Conservation (phyloP, 2,797 vertebrate species). For the Esox lucius region DNA sequence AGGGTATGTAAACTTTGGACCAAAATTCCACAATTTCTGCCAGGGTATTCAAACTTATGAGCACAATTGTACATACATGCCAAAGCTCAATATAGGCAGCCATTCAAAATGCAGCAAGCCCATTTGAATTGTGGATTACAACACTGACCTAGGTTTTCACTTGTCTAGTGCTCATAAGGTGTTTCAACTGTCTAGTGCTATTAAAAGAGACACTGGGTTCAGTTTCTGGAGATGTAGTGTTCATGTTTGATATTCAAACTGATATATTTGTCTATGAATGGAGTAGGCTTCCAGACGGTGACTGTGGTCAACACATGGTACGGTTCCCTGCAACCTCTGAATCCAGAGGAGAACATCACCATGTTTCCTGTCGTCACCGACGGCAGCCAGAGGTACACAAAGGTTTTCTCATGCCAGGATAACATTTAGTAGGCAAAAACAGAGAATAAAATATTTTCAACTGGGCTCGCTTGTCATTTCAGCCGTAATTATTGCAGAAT, state of each 20-base stretch:
- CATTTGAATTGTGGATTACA: too few species aligned
- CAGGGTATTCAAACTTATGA: too few species aligned
- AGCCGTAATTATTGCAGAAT: neutral
- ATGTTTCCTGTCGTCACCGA: constrained; percentile 62
- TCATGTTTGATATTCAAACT: neutral
- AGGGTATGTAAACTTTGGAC: too few species aligned
- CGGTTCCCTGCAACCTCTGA: constrained; percentile 72
- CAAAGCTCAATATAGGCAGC: too few species aligned
- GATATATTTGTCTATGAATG: neutral
- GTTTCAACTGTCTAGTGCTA: neutral
- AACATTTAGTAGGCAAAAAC: neutral
- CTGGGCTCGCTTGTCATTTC: neutral
- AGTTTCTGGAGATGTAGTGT: neutral
- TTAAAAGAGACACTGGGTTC: too few species aligned
- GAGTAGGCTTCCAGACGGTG: constrained; percentile 71
- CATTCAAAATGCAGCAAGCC: too few species aligned
- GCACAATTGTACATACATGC: too few species aligned
- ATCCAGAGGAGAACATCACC: constrained; percentile 46
- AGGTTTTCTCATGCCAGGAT: neutral
- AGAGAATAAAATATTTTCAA: neutral
- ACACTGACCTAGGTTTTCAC: neutral
- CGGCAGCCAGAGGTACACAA: constrained; percentile 74
- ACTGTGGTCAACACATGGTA: constrained; percentile 85
- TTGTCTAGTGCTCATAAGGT: too few species aligned
- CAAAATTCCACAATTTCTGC: too few species aligned